Base-by-base conservation (phyloP, 2,888 invertebrate species). In the Mesoligia furuncula region DNA sequence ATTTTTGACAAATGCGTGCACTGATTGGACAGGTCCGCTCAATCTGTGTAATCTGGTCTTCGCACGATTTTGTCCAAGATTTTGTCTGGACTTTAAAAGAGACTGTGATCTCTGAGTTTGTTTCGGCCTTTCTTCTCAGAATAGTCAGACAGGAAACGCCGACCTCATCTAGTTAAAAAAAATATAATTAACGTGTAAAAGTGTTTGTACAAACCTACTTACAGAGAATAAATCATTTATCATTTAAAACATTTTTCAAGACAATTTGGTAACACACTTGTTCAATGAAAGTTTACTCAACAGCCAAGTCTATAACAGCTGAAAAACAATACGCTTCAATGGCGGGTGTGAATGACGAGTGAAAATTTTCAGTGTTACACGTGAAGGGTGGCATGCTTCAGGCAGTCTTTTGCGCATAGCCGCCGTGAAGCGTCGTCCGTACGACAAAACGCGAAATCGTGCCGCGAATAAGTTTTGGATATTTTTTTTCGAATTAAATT, bases 391-490 rank as follows among this genome's bases (percentile, higher is more conserved):
- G n/a, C 51, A 6, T 31, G 73, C 59, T 79, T 66, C 79, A 79
- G 81, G 36, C 74, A 79, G 79, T 79, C 74, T 74, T 54, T 27
- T n/a, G 27, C 74, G 59, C 66, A 54, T n/a, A 61, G 79, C 61
- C 66, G 59, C 11, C 66, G 81, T 74, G 81, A 51, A 67, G 66
- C 20, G 75, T 62, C 75, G 79, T 74, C 59, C 51, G 45, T 51
- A 36, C 66, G 74, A 45, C 51, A 1, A 24, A 59, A 54, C 59
- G 66, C 36, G 17, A 36, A 24, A 24, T 54, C 36, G 66, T 36
- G 27, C 36, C 27, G 36, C 73, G 48, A 20, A 39, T 57, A 80
- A 81, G 66, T 81, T 79, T 74, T 48, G 45, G 36, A 62, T 4
- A 15, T 27, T 62, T 48, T 31, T 6, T 68, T 67, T 48, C 2